These are phyloP conservation scores for Gymnarchus niloticus DNA, from an alignment of 2,113 vertebrate species.

Conservation along the genomic window DNA sequence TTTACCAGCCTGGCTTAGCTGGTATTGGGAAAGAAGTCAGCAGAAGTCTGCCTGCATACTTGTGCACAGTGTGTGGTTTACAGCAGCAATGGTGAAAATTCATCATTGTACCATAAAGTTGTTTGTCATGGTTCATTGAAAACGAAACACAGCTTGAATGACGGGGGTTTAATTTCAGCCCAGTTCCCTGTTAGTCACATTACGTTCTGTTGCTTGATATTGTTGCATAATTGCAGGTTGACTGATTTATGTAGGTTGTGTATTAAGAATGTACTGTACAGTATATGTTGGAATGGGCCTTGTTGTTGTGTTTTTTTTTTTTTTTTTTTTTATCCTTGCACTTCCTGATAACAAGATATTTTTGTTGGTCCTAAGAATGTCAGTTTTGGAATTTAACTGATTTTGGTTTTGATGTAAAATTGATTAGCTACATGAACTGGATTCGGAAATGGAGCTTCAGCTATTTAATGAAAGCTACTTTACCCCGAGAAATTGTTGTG, in stretches of 20 bases:
- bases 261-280: not conserved
- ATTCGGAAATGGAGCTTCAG: not conserved
- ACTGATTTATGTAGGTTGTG: not conserved
- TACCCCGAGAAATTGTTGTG: not conserved
- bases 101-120: conserved; percentile 7
- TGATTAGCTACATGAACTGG: not conserved
- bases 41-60: not conserved
- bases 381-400: not conserved
- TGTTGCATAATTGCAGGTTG: not conserved
- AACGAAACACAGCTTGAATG: conserved; percentile 7
- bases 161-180: conserved; percentile 19
- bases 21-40: not conserved
- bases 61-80: not conserved
- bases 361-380: not conserved
- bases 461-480: not conserved
- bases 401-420: not conserved
- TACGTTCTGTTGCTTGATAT: not conserved
- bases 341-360: not conserved
- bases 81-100: not conserved
- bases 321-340: not conserved
- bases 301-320: not conserved
- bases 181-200: conserved; percentile 17
- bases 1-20: not conserved
- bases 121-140: conserved; percentile 13
- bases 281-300: not conserved